Evolutionary conservation across 2,113 vertebrate genomes (phyloP), one percentile per base, ranked within the genome.

Genomic region (Ageneiosus marmoratus): DNA sequence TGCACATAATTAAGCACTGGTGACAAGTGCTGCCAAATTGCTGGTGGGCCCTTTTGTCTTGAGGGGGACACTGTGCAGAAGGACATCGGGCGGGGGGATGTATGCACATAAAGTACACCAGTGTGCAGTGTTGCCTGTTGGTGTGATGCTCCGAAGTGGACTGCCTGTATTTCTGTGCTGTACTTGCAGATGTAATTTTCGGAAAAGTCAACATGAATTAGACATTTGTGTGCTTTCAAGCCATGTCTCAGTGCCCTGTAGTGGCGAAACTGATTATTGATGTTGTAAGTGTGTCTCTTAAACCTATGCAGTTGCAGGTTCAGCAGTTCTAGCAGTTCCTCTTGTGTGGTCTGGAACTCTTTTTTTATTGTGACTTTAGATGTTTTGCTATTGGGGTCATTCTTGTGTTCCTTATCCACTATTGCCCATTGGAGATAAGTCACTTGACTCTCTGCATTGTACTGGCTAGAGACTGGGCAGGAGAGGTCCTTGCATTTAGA

Each of bases 131-230:
- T 55, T 46, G 56, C 58, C 22, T 83, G 73, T 32, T 83, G 81
- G 46, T 76, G 65, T 50, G 48, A 50, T 50, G 12, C 48, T 50
- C 48, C 2, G 48, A 50, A 50, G 48, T 50, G 12, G 12, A 50
- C 12, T 50, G 48, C 48, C 48, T 50, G 48, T 53, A 85, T 80
- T 58, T 76, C 55, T 16, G 44, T 15, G 18, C 11, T 75, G 67
- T 80, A 84, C 44, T 79, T 73, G 67, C 83, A 84, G 15, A 24
- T 8, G 27, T 85, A 76, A 32, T 81, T 85, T 56, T 85, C 60
- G 0, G 78, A 81, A 32, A 77, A 81, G 78, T 81, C 79, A 34
- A 85, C 37, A 85, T 77, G 79, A 41, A 85, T 81, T 44, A 85
- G 29, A 6, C n/a, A 29, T 62, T 29, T 5, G 20, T 29, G 78